Evolutionary conservation across 2,797 vertebrate species (phyloP), one percentile per base, ranked within the genome.

Genomic region (Lycodopsis pacificus): DNA sequence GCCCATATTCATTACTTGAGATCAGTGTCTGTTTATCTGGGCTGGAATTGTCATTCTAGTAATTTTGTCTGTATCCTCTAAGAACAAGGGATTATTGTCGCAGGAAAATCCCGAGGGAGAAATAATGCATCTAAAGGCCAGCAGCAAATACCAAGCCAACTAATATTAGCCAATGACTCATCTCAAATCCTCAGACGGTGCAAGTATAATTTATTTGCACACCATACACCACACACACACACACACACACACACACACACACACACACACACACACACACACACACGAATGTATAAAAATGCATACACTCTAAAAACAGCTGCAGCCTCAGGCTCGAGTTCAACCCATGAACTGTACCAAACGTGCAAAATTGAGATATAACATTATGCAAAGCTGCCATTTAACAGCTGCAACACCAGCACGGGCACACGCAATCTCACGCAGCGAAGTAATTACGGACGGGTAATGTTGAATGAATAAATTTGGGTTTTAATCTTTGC

Each of bases 151-250:
- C 44, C 72, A 72, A 67, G 71, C 74, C 49, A 76, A 70, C 84
- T 86, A 81, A 87, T 88, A 82, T 81, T 53, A 79, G 73, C 73
- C 69, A 73, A 30, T 79, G 75, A 84, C 70, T 87, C 69, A 82
- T 76, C 34, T 73, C 32, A 83, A 80, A 87, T 85, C 75, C 79
- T 74, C 71, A 13, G 14, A 73, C 79, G 44, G 71, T 79, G 42
- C 56, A 42, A 36, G 22, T 48, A 32, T 65, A 20, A 42, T 65
- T 64, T 72, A 14, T 78, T 71, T 53, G 34, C 40, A 59, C 27
- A 42, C 62, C 14, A 4, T n/a, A 69, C 25, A 69, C 48, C 44
- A 48, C 44, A 14, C 40, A 42, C 40, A 12, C 6, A 51, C 11
- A 25, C 40, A 42, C 40, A 12, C 6, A 51, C 11, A 25, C 20